phyloP scores from a whole-genome alignment of 2,113 vertebrate genomes.

The Grammomys surdaster region DNA sequence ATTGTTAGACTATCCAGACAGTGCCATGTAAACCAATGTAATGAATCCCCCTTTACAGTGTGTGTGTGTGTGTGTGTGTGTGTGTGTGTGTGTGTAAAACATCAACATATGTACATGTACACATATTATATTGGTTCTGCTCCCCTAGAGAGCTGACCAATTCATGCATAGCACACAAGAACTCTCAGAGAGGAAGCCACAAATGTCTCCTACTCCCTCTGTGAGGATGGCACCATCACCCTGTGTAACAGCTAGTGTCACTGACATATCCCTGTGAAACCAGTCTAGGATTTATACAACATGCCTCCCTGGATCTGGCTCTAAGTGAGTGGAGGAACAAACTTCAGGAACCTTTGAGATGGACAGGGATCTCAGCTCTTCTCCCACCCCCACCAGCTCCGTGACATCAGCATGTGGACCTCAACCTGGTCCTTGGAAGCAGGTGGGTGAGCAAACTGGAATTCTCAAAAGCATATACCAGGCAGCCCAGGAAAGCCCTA shows the following conservation, averaged over 20 bases:
- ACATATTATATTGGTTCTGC: background rate
- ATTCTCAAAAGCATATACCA: background rate
- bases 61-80: background rate
- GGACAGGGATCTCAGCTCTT: fast-evolving
- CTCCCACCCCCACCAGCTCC: fast-evolving
- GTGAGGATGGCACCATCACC: background rate
- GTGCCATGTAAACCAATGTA: background rate
- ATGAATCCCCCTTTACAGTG: background rate
- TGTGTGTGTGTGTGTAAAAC: background rate
- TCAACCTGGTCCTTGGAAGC: fast-evolving
- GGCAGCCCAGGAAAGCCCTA: fast-evolving
- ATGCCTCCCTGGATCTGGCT: background rate
- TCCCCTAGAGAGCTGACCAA: background rate
- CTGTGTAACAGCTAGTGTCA: background rate
- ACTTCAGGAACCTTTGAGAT: background rate
- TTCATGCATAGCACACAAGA: too few relatives aligned
- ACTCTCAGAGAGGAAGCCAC: background rate
- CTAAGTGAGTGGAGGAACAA: fast-evolving
- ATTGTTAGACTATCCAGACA: background rate
- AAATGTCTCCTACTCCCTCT: background rate
- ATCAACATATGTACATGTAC: background rate
- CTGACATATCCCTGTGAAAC: background rate
- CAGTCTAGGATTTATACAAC: background rate
- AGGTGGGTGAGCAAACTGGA: fast-evolving
- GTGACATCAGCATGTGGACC: background rate